Base-by-base conservation (phyloP, 2,797 vertebrate species). In the Aldrovandia affinis region DNA sequence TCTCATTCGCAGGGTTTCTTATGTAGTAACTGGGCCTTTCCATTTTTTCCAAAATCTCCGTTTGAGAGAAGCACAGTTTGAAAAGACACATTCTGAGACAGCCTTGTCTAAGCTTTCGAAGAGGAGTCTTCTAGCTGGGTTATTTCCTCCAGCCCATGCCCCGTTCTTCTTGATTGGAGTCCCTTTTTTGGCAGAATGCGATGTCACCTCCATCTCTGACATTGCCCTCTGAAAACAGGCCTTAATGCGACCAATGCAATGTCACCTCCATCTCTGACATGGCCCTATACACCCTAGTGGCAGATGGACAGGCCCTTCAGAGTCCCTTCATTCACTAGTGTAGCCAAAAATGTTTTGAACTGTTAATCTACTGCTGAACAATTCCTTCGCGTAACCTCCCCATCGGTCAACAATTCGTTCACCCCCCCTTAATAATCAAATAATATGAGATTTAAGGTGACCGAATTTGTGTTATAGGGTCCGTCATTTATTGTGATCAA, bases 191-290 rank as follows among this genome's bases (percentile, higher is more conserved):
- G 36, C 85, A 80, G 89, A 83, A 87, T n/a, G 59, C 78, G 3
- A 36, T 81, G 14, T 88, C 87, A 87, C 84, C 86, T 85, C 85
- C 65, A 28, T 77, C 80, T 55, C 59, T 52, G 83, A 82, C 85
- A n/a, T n/a, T n/a, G n/a, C n/a, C 84, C 61, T 54, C 52, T 63
- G 68, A 73, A 78, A 75, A 83, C 79, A 85, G 78, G 73, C 83
- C 83, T 77, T 84, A 86, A 28, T 83, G 81, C 78, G 83, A 50
- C 36, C 77, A 86, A 78, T n/a, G 63, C 83, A 36, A 36, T 73
- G 81, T 85, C 79, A 88, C 87, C 88, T 84, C 82, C 84, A 87
- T 85, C 85, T 80, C n/a, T 84, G 28, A 80, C 15, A 10, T 28
- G 44, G 79, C 52, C 68, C 36, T 20, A 18, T 33, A 73, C 33